These are phyloP conservation scores for Craseonycteris thonglongyai DNA, from an alignment of 2,113 vertebrate genomes.

Conservation along the genomic window DNA sequence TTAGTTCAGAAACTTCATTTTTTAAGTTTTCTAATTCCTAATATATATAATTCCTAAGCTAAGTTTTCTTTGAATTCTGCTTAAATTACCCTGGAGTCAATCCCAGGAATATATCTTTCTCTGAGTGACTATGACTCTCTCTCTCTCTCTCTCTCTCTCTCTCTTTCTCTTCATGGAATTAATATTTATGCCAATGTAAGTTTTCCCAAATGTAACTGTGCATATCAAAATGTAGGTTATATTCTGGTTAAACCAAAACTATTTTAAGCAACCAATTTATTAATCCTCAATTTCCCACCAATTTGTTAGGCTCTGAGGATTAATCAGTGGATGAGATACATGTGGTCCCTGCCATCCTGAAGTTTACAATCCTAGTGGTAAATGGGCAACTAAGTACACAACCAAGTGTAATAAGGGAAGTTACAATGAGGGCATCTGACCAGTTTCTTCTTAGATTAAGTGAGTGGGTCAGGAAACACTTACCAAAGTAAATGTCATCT, in stretches of 20 bases:
- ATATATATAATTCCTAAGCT: background rate
- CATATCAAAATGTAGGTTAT: background rate
- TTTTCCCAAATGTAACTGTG: background rate
- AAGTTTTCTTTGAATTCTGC: constrained; percentile 7
- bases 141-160: no score
- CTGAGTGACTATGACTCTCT: background rate
- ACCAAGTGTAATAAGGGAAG: background rate
- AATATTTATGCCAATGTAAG: background rate
- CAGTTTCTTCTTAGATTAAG: background rate
- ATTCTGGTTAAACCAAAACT: background rate
- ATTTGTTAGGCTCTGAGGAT: background rate
- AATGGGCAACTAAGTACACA: background rate
- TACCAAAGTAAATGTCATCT: background rate
- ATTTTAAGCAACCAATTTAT: background rate
- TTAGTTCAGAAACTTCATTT: background rate
- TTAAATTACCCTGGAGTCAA: background rate
- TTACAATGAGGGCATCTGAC: background rate
- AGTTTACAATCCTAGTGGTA: background rate
- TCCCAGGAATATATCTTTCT: background rate
- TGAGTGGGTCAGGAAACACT: background rate
- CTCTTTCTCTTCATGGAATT: constrained; percentile 30
- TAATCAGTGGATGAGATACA: background rate
- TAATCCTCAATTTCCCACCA: background rate
- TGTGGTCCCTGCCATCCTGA: background rate
- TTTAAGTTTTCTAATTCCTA: constrained; percentile 19